Conservation (phyloP, 2,888 invertebrate species). For the Anagyrus pseudococci region DNA sequence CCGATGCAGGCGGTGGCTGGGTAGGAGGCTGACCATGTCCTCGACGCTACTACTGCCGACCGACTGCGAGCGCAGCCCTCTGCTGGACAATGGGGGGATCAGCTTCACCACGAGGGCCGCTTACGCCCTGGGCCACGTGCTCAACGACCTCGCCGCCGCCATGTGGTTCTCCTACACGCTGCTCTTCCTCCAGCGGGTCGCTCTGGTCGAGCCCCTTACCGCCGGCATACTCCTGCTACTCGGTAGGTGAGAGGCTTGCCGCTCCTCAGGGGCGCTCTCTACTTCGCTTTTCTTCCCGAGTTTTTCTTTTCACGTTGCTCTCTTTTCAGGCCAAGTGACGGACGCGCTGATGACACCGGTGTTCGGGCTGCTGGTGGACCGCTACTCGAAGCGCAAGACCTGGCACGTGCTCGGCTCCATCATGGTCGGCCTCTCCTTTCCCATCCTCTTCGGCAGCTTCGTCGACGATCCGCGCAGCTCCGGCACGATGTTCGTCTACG, state of each 20-base stretch:
- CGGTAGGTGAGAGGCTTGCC: constrained; percentile 44
- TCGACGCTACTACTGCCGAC: constrained; percentile 16
- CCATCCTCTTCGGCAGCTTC: constrained; percentile 57
- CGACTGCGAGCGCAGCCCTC: constrained; percentile 13
- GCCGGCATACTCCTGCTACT: constrained; percentile 57
- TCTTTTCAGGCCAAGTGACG: constrained; percentile 53
- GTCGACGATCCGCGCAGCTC: constrained; percentile 29
- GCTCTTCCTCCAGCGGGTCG: constrained; percentile 60
- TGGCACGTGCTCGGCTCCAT: constrained; percentile 82
- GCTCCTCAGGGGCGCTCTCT: not conserved
- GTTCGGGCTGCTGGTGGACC: constrained; percentile 83
- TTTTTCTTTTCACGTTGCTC: no score
- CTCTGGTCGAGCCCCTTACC: constrained; percentile 52
- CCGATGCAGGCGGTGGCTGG: constrained; percentile 25
- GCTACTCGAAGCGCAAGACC: constrained; percentile 76
- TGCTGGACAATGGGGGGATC: constrained; percentile 4
- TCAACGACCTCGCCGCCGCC: constrained; percentile 63
- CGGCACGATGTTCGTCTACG: constrained; percentile 48
- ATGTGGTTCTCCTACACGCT: constrained; percentile 64
- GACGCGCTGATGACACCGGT: constrained; percentile 70
- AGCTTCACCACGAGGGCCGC: constrained; percentile 49
- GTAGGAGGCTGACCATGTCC: not conserved
- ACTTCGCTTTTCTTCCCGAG: no score
- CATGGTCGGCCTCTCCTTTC: constrained; percentile 55
- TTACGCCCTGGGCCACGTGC: constrained; percentile 61